Evolutionary conservation across 1,140 invertebrate species (phyloP).

Genomic region (Ganaspis sp.): DNA sequence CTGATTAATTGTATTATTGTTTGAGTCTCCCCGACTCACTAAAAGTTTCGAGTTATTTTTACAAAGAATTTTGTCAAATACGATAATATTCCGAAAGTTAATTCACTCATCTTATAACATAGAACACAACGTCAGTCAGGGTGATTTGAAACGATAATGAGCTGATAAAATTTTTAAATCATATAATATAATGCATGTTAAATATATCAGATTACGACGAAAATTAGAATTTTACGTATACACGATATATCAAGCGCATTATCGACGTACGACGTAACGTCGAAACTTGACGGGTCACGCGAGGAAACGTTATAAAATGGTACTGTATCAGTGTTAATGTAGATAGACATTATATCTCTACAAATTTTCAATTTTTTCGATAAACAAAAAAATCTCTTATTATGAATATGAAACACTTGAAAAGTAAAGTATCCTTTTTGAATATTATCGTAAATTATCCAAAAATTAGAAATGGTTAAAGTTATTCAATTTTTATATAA

Average conservation of each 20-base stretch:
- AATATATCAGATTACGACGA: conserved; percentile 28
- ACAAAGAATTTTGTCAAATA: too few relatives aligned
- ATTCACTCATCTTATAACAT: not conserved
- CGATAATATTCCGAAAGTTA: not conserved
- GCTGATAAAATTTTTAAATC: conserved; percentile 11
- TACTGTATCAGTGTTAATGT: conserved; percentile 17
- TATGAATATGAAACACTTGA: too few relatives aligned
- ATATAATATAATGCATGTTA: conserved; percentile 15
- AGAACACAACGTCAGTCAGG: conserved; percentile 16
- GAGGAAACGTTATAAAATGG: not conserved
- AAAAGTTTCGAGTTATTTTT: too few relatives aligned
- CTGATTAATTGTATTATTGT: too few relatives aligned
- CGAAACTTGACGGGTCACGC: conserved; percentile 13
- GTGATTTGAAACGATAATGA: conserved; percentile 28
- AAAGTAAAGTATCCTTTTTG: too few relatives aligned
- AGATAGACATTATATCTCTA: conserved; percentile 15
- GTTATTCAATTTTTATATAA: not conserved
- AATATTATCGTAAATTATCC: too few relatives aligned
- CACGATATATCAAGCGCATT: conserved; percentile 36
- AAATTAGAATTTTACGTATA: conserved; percentile 35
- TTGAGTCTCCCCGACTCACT: too few relatives aligned
- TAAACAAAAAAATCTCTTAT: too few relatives aligned
- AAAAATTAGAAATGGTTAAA: not conserved
- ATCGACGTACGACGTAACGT: conserved; percentile 17
- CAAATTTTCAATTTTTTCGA: conserved; percentile 1